A percentile compares a stretch with the other conserved stretches of the same genome.
phyloP scores from a whole-genome alignment of 2,888 invertebrate genomes.

The Sinotaia quadrata region DNA sequence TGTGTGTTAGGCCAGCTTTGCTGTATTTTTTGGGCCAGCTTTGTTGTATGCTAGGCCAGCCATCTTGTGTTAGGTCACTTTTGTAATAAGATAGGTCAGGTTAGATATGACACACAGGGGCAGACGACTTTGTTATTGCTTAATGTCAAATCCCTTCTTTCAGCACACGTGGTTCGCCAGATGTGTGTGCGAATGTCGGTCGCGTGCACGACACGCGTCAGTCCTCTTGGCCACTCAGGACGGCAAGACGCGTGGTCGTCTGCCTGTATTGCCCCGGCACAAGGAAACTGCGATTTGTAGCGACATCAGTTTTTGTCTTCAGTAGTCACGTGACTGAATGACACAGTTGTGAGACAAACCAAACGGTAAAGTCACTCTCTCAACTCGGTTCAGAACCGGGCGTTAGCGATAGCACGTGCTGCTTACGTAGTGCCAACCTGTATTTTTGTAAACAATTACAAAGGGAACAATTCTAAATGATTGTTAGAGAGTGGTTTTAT shows the following conservation, averaged over 20 bases:
- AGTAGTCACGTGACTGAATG: too few species aligned
- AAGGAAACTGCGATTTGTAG: not conserved
- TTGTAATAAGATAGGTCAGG: not conserved
- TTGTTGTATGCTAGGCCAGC: not conserved
- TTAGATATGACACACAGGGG: not conserved
- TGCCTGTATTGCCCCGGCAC: slow-evolving; percentile 2
- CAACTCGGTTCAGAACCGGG: too few species aligned
- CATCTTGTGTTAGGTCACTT: not conserved
- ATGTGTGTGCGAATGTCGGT: slow-evolving; percentile 25
- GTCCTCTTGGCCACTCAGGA: slow-evolving; percentile 14
- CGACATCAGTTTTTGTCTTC: not conserved
- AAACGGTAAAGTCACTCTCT: not conserved
- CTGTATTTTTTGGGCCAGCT: not conserved
- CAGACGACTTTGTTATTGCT: not conserved
- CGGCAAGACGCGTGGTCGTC: slow-evolving; percentile 19
- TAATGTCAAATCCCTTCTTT: slow-evolving; percentile 15
- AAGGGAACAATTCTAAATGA: too few species aligned
- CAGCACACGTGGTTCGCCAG: slow-evolving; percentile 23
- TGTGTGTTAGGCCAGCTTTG: not conserved
- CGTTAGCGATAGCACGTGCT: too few species aligned
- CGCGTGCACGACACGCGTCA: slow-evolving; percentile 20
- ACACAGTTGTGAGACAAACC: too few species aligned
- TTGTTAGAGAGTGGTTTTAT: too few species aligned
- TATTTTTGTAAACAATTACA: too few species aligned
- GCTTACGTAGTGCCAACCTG: too few species aligned